Evolutionary conservation across 1,140 invertebrate species (phyloP), one percentile per base, ranked within the genome.

Genomic region (Drosophila kurseongensis): DNA sequence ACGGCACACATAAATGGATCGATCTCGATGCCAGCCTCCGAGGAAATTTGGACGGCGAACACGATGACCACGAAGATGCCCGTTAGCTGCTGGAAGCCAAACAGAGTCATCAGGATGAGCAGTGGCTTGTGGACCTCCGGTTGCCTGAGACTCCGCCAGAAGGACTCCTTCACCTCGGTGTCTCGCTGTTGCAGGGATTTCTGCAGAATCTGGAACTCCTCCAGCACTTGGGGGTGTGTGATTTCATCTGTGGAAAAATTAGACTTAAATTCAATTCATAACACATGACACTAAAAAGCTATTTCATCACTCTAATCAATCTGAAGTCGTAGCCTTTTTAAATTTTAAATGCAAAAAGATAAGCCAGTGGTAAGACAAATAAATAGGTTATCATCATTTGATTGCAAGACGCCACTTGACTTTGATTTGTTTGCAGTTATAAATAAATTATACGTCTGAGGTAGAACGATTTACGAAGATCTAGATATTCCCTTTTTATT

Each of bases 21-120:
- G 2, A 95, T 93, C 3, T 83, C 86, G 4, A 95, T 92, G 1
- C 94, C 94, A 2, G 95, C 94, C 36, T 94, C 94, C 7, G 63
- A 67, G 0, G 95, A 94, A 75, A 97, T 93, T 93, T 96, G 91
- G 16, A 95, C 93, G 0, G 96, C 95, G 75, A 97, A 97, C 63
- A 96, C 97, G 38, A 97, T 94, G 4, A 96, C 93, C 5, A 96
- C 95, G 75, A 96, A 97, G 18, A 95, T 94, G 1, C 97, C 97
- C 2, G 95, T 95, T 47, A 97, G 95, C 88, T 97, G 96, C 90
- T 97, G 96, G 80, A 97, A 95, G 72, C 95, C 94, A 92, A 97
- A 96, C 58, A 95, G 94, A 0, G 91, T 91, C 14, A 95, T 92
- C 73, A 96, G 94, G 6, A 97, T 94, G 0, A 93, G 23, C 13